phyloP scores from a whole-genome alignment of 2,113 vertebrate genomes.

The Perca fluviatilis region DNA sequence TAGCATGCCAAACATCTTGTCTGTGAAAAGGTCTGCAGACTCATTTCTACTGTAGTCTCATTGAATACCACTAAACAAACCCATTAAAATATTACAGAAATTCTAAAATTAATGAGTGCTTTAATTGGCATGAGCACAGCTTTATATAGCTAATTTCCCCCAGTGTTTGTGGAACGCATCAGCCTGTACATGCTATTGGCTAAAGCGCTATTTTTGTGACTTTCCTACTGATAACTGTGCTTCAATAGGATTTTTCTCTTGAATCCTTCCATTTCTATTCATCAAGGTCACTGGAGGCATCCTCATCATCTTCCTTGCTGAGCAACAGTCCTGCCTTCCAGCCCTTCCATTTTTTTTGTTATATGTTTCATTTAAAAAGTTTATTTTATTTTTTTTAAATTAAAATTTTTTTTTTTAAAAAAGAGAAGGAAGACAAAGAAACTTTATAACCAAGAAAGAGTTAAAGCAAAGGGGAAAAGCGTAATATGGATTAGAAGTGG shows the following conservation, averaged over 20 bases:
- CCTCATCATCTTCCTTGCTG: slow-evolving; percentile 16
- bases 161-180: background rate
- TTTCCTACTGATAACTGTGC: background rate
- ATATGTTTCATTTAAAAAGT: no score
- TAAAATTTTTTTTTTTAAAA: no score
- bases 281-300: slow-evolving; percentile 28
- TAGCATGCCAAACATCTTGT: background rate
- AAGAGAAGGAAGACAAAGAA: no score
- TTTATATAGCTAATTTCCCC: background rate
- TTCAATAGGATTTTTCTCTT: background rate
- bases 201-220: background rate
- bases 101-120: background rate
- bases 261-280: slow-evolving; percentile 7
- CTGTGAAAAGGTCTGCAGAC: background rate
- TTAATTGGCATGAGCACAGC: background rate
- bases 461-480: background rate
- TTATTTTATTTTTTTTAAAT: no score
- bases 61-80: background rate
- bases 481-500: slow-evolving; percentile 34
- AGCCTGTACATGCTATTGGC: background rate
- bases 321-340: slow-evolving; percentile 24
- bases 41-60: background rate
- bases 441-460: no score
- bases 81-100: background rate
- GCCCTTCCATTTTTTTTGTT: no score